Conservation (phyloP, 2,888 invertebrate species). For the Hyalella azteca region DNA sequence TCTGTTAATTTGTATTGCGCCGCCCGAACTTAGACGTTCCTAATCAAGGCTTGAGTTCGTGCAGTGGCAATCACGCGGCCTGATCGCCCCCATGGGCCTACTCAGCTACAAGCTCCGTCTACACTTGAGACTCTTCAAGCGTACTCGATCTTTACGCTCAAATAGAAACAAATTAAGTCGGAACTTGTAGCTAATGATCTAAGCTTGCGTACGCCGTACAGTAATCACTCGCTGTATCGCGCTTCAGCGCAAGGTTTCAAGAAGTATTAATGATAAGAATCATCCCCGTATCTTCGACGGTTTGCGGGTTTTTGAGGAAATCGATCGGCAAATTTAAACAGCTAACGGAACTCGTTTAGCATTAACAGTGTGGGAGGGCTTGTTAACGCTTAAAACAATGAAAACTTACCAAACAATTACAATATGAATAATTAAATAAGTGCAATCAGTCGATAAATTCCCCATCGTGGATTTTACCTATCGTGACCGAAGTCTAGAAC, state of each 20-base stretch:
- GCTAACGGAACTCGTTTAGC: too few relatives aligned
- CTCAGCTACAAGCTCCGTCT: background rate
- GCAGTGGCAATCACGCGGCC: background rate
- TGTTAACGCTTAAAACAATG: too few relatives aligned
- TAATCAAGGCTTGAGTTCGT: background rate
- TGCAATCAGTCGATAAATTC: too few relatives aligned
- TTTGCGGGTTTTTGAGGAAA: too few relatives aligned
- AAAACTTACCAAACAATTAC: too few relatives aligned
- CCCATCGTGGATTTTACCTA: too few relatives aligned
- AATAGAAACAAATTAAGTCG: background rate
- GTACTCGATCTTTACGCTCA: background rate
- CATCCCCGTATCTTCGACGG: too few relatives aligned
- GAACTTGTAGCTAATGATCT: background rate
- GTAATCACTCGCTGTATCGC: background rate
- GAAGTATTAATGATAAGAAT: background rate
- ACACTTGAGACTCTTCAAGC: background rate
- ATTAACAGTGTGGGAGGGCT: too few relatives aligned
- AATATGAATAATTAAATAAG: too few relatives aligned
- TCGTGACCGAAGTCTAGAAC: too few relatives aligned
- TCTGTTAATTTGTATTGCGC: background rate
- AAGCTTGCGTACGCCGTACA: background rate
- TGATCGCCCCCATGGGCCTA: background rate
- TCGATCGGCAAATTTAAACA: too few relatives aligned
- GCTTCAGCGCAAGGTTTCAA: background rate
- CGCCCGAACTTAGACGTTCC: background rate